These are phyloP conservation scores for Enteromius paludinosus DNA, from an alignment of 2,797 vertebrate species.

Conservation along the genomic window DNA sequence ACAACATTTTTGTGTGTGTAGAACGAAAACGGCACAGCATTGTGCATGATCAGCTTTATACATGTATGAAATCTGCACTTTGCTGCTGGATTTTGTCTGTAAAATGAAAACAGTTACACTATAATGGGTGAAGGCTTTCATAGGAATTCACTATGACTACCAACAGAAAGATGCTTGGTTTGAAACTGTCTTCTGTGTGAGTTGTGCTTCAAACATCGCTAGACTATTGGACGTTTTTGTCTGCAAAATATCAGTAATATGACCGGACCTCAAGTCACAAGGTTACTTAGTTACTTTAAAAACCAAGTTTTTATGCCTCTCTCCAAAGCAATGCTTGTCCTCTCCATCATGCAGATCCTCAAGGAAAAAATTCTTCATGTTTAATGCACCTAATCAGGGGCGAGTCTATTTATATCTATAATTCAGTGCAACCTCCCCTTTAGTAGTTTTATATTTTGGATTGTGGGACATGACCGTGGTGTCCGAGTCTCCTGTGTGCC, in stretches of 20 bases:
- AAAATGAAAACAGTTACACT: not conserved
- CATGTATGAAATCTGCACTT: not conserved
- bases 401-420: slow-evolving; percentile 48
- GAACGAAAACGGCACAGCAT: not conserved
- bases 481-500: not conserved
- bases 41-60: not conserved
- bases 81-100: not conserved
- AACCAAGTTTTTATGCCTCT: not conserved
- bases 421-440: slow-evolving; percentile 17
- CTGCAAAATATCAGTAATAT: not conserved
- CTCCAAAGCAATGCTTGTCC: slow-evolving; percentile 1
- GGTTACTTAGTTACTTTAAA: not conserved
- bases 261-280: not conserved
- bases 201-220: not conserved
- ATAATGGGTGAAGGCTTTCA: not conserved
- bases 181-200: not conserved
- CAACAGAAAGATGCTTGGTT: not conserved
- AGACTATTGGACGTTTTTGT: not conserved
- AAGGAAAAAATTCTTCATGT: slow-evolving; percentile 50
- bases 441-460: slow-evolving; percentile 31
- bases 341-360: slow-evolving; percentile 28
- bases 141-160: not conserved
- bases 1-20: too few species aligned
- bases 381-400: slow-evolving; percentile 45
- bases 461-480: slow-evolving; percentile 20